Evolutionary conservation across 2,113 vertebrate species (phyloP).

Genomic region (Psilopsiagon aymara): DNA sequence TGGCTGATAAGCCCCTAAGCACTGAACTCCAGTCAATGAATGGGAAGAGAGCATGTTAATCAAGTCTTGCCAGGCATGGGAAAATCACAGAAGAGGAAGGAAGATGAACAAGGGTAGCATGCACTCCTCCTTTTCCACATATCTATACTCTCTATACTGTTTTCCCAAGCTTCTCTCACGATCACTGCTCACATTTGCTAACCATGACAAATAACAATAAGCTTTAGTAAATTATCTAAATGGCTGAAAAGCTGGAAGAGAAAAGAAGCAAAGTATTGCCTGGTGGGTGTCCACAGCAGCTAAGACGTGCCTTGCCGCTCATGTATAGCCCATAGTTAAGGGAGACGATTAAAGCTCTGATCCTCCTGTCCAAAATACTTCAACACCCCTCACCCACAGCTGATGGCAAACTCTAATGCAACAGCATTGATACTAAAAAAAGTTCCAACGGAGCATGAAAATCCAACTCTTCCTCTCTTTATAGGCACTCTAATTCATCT

Average conservation of each 20-base stretch:
- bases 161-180: not conserved
- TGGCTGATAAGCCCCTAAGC: not conserved
- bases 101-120: not conserved
- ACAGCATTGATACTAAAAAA: not conserved
- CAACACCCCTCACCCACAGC: not conserved
- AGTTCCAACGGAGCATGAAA: not conserved
- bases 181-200: not conserved
- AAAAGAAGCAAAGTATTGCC: not conserved
- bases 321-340: not conserved
- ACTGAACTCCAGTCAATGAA: not conserved
- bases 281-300: not conserved
- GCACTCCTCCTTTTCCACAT: not conserved
- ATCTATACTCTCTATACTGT: not conserved
- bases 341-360: not conserved
- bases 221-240: not conserved
- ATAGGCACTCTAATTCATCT: not conserved
- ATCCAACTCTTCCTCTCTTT: not conserved
- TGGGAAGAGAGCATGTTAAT: not conserved
- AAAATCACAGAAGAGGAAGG: conserved; percentile 18
- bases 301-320: not conserved
- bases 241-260: not conserved
- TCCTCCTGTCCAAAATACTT: not conserved
- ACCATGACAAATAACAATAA: not conserved
- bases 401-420: not conserved
- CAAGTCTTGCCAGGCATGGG: not conserved